phyloP scores from a whole-genome alignment of 1,140 invertebrate genomes.

The Diorhabda carinulata region DNA sequence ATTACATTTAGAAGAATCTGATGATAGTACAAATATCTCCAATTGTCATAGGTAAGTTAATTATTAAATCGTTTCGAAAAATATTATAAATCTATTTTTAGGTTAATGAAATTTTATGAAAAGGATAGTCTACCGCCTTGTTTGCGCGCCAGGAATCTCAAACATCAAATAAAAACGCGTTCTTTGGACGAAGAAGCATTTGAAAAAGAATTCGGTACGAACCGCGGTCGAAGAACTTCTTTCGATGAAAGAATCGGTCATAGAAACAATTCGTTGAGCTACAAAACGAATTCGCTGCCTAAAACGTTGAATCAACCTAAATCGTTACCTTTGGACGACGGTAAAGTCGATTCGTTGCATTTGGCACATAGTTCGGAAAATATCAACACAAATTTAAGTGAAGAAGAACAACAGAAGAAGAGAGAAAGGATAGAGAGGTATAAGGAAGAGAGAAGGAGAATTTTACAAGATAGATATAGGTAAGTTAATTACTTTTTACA shows the following conservation, averaged over 20 bases:
- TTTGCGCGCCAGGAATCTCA: conserved; percentile 53
- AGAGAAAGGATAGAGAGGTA: conserved; percentile 83
- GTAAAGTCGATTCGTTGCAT: conserved; percentile 33
- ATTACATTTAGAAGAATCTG: conserved; percentile 17
- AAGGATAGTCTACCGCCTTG: conserved; percentile 52
- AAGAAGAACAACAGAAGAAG: conserved; percentile 49
- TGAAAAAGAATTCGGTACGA: conserved; percentile 57
- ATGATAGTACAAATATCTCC: conserved; percentile 13
- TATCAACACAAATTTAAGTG: conserved; percentile 21
- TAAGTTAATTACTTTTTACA: conserved; percentile 14
- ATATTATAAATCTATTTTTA: background rate
- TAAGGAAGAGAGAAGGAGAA: conserved; percentile 84
- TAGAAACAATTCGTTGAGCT: conserved; percentile 45
- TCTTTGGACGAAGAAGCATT: conserved; percentile 71
- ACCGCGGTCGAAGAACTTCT: conserved; percentile 47
- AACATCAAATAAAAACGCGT: conserved; percentile 62
- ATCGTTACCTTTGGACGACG: conserved; percentile 51
- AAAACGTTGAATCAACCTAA: conserved; percentile 55
- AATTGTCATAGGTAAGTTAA: conserved; percentile 1
- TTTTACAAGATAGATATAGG: conserved; percentile 70
- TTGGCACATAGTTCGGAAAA: conserved; percentile 38
- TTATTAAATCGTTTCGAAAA: conserved; percentile 1
- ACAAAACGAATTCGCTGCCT: conserved; percentile 47
- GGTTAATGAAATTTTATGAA: conserved; percentile 32
- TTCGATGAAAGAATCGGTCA: conserved; percentile 51